Percentiles rank a stretch among this genome's conserved stretches.
Evolutionary conservation across 2,797 vertebrate genomes (phyloP).

Genomic region (Scleropages formosus): DNA sequence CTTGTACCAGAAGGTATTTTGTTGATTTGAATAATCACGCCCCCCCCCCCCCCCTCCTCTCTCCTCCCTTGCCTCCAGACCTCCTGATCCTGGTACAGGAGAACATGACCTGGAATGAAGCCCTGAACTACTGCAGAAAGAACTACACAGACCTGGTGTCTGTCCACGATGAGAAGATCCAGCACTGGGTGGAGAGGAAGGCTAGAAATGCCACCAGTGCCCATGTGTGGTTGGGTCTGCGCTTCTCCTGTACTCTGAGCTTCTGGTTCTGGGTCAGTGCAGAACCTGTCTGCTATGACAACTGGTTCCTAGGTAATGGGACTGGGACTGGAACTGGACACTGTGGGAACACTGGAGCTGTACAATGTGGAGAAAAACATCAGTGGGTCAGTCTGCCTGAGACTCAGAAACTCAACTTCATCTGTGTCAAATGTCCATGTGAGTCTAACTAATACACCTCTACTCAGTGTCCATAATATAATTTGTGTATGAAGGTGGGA

Average conservation of each 20-base stretch:
- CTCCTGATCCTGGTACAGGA: slow-evolving; percentile 1
- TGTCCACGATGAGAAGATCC: background rate
- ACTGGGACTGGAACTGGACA: background rate
- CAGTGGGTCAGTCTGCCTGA: slow-evolving; percentile 21
- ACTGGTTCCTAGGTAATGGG: slow-evolving; percentile 11
- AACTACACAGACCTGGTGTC: slow-evolving; percentile 19
- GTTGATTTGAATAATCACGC: too few species aligned
- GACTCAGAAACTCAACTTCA: slow-evolving; percentile 26
- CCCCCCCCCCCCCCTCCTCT: too few species aligned
- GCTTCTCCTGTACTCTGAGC: slow-evolving; percentile 20
- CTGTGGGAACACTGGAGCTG: slow-evolving; percentile 13
- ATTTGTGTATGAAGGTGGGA: too few species aligned
- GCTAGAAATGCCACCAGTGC: slow-evolving; percentile 18
- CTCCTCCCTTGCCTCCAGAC: too few species aligned
- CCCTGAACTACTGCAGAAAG: slow-evolving; percentile 23
- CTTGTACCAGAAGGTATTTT: too few species aligned
- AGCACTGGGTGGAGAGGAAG: slow-evolving; percentile 4
- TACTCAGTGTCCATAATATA: too few species aligned
- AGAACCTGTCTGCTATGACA: background rate
- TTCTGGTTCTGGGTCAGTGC: slow-evolving; percentile 29
- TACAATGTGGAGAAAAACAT: slow-evolving; percentile 7
- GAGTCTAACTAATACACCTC: too few species aligned
- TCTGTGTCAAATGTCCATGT: slow-evolving; percentile 13
- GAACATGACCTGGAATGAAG: slow-evolving; percentile 27
- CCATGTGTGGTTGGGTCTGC: slow-evolving; percentile 31